Conservation (phyloP, 2,113 vertebrate genomes). For the Asarcornis scutulata region DNA sequence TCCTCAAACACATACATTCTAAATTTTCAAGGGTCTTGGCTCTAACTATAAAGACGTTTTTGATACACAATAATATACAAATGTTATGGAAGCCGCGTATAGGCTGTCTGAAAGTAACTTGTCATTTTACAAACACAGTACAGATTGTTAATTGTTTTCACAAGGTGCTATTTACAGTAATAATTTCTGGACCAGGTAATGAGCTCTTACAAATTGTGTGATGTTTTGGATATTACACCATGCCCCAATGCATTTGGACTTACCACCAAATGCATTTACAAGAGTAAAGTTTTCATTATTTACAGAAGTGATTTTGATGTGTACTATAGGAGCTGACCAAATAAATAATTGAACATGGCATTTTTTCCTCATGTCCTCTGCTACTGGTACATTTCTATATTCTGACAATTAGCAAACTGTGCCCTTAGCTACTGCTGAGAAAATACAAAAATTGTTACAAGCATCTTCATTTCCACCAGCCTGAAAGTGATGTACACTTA, state of each 20-base stretch:
- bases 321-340: conserved; percentile 19
- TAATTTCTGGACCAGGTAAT: conserved; percentile 46
- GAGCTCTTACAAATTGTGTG: not conserved
- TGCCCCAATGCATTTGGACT: conserved; percentile 56
- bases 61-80: conserved; percentile 2
- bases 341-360: conserved; percentile 47
- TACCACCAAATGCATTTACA: conserved; percentile 67
- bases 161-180: conserved; percentile 51
- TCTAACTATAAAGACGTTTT: conserved; percentile 2
- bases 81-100: not conserved
- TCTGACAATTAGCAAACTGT: not conserved
- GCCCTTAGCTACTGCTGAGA: not conserved
- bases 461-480: not conserved
- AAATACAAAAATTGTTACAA: not conserved
- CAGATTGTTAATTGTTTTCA: conserved; percentile 46
- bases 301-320: conserved; percentile 53
- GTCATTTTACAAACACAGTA: conserved; percentile 35
- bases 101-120: conserved; percentile 9
- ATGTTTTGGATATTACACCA: conserved; percentile 39
- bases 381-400: not conserved
- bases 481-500: not conserved
- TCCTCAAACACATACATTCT: not conserved
- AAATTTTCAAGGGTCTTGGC: not conserved
- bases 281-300: conserved; percentile 65
- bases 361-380: not conserved